Evolutionary conservation across 2,888 invertebrate genomes (phyloP).

Genomic region (Drosophila pseudotakahashii): DNA sequence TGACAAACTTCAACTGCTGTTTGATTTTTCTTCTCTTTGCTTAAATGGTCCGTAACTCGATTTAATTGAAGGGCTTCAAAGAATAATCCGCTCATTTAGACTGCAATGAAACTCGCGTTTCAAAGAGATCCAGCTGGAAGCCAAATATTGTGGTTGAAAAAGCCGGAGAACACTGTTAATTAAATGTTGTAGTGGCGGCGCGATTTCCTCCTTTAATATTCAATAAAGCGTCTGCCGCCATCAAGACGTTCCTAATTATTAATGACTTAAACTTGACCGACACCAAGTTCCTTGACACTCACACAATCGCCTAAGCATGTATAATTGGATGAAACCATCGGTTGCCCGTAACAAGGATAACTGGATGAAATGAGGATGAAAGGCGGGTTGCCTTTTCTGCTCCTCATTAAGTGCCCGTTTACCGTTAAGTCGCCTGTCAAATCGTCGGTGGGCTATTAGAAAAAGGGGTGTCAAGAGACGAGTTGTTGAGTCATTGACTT

Average conservation of each 20-base stretch:
- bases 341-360: conserved; percentile 60
- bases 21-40: conserved; percentile 28
- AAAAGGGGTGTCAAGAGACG: conserved; percentile 37
- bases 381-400: conserved; percentile 21
- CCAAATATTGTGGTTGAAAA: conserved; percentile 22
- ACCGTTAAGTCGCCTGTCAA: conserved; percentile 65
- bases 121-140: conserved; percentile 37
- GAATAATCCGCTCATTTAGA: conserved; percentile 59
- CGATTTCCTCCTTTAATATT: conserved; percentile 10
- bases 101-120: conserved; percentile 47
- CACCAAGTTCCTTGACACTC: conserved; percentile 51
- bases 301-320: conserved; percentile 19
- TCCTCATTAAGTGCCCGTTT: conserved; percentile 46
- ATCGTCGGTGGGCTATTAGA: conserved; percentile 71
- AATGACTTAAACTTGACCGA: conserved; percentile 59
- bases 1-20: conserved; percentile 44
- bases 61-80: conserved; percentile 42
- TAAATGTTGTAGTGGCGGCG: conserved; percentile 1
- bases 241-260: conserved; percentile 46
- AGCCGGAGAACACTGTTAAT: conserved; percentile 2
- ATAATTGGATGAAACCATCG: conserved; percentile 19
- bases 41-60: conserved; percentile 38
- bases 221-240: conserved; percentile 21
- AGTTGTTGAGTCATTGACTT: conserved; percentile 56
- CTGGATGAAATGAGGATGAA: conserved; percentile 53